Base-by-base conservation (phyloP, 37 sponge, comb jelly and placozoan species). In the Chondrilla cf. caribensis region DNA sequence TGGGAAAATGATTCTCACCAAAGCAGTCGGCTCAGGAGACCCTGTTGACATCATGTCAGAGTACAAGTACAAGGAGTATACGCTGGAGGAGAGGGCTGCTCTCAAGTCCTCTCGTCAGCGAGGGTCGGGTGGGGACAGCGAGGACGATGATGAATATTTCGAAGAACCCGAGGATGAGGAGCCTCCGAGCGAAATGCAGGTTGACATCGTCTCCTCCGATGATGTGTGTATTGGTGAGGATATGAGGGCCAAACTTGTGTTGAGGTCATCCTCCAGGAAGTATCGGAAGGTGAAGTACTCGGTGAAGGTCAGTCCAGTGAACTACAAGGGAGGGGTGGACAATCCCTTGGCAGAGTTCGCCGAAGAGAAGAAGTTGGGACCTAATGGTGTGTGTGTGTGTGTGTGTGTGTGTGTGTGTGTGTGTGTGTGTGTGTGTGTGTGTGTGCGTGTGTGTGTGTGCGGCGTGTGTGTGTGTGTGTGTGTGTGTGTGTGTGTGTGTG, bases 31-130 rank as follows among this genome's bases (percentile, higher is more conserved):
- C 44, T 72, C 58, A 0, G 58, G 67, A 6, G 51, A 82, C 5
- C 64, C 92, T 8, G 91, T 86, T 43, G 97, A 97, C 66, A 47
- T 97, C 67, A 97, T 94, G 24, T 51, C 81, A 41, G 44, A 84
- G 60, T 97, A 97, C 86, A 97, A 97, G 88, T 84, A 90, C 42
- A 43, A 73, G 60, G 97, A 97, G 55, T 94, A 92, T 1, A 62
- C 82, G 31, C 79, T 58, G 19, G 64, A 79, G 80, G 97, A 97
- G 84, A 79, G 97, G 31, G 76, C 77, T 22, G 87, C 95, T 21
- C 82, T 93, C 22, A 51, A 75, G 35, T 6, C 51, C 51, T 1
- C 25, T 2, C 51, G 6, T 47, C 6, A 47, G 51, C 51, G 51
- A 47, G 51, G 51, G 9, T 14, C 9, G 9, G 47, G 55, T 19